Conservation (phyloP, 1,140 invertebrate species). For the Amphibalanus amphitrite region DNA sequence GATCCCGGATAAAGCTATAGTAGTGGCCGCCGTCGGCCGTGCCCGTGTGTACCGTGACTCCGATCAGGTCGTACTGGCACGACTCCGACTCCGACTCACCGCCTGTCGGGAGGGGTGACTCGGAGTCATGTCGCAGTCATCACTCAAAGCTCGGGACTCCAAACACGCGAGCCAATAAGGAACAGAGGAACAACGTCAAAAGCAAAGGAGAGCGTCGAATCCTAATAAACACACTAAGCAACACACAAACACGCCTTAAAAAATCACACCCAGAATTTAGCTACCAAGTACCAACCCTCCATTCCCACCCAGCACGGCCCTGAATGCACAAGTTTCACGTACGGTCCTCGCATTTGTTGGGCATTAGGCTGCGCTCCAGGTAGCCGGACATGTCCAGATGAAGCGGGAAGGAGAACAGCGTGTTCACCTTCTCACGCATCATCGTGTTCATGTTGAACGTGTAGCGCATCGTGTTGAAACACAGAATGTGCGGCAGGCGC, state of each 20-base stretch:
- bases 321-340: too few species aligned
- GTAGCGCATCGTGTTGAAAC: slow-evolving; percentile 96
- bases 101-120: too few species aligned
- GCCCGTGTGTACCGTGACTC: slow-evolving; percentile 89
- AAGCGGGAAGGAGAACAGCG: slow-evolving; percentile 91
- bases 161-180: too few species aligned
- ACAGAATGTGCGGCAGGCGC: slow-evolving; percentile 76
- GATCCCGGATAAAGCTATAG: slow-evolving; percentile 76
- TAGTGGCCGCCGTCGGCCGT: slow-evolving; percentile 93
- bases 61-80: slow-evolving; percentile 77
- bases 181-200: too few species aligned
- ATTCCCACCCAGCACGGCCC: too few species aligned
- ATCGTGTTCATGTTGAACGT: slow-evolving; percentile 96
- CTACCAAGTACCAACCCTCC: too few species aligned
- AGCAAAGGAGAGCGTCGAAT: too few species aligned
- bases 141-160: too few species aligned
- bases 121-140: too few species aligned
- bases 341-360: neutral
- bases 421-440: slow-evolving; percentile 93
- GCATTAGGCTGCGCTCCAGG: slow-evolving; percentile 79
- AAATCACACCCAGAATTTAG: too few species aligned
- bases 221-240: too few species aligned
- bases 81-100: slow-evolving; percentile 32
- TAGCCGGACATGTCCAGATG: slow-evolving; percentile 84
- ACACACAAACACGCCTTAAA: too few species aligned